Percentiles rank a stretch among this genome's conserved stretches.
Evolutionary conservation across 2,888 invertebrate species (phyloP).

Genomic region (Abrostola tripartita): DNA sequence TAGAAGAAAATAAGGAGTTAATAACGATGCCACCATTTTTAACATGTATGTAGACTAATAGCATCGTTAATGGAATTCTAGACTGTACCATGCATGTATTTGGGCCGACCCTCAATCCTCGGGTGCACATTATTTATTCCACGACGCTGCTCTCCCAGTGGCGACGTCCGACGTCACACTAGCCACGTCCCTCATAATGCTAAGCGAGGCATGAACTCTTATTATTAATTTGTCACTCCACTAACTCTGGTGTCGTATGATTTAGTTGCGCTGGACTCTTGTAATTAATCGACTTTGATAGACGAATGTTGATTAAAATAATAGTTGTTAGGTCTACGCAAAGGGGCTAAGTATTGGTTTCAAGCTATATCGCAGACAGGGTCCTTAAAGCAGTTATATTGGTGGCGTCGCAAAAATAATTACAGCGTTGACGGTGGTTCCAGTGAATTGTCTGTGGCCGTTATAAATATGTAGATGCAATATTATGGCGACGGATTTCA

Average conservation of each 20-base stretch:
- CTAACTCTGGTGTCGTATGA: conserved; percentile 45
- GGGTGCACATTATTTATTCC: conserved; percentile 64
- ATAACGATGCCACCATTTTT: conserved; percentile 14
- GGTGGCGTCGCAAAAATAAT: too few relatives aligned
- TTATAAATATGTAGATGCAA: not conserved
- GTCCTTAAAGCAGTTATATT: not conserved
- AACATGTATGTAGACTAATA: conserved; percentile 7
- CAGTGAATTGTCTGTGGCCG: not conserved
- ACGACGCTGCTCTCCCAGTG: conserved; percentile 60
- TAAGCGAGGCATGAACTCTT: conserved; percentile 65
- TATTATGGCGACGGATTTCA: not conserved
- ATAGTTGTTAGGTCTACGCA: not conserved
- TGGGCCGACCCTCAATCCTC: conserved; percentile 52
- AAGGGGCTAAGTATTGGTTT: conserved; percentile 2
- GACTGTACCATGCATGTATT: conserved; percentile 28
- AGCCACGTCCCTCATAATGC: conserved; percentile 54
- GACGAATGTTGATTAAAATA: conserved; percentile 3
- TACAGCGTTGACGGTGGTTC: too few relatives aligned
- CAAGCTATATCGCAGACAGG: conserved; percentile 2
- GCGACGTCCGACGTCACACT: conserved; percentile 38
- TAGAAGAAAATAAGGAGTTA: conserved; percentile 7
- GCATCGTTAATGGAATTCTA: conserved; percentile 15
- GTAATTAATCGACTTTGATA: conserved; percentile 13
- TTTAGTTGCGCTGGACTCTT: conserved; percentile 21
- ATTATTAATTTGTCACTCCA: conserved; percentile 68